Percentiles rank a stretch among this genome's conserved stretches.
These are phyloP conservation scores for Sinocyclocheilus anophthalmus DNA, from an alignment of 2,113 vertebrate genomes.

Conservation along the genomic window DNA sequence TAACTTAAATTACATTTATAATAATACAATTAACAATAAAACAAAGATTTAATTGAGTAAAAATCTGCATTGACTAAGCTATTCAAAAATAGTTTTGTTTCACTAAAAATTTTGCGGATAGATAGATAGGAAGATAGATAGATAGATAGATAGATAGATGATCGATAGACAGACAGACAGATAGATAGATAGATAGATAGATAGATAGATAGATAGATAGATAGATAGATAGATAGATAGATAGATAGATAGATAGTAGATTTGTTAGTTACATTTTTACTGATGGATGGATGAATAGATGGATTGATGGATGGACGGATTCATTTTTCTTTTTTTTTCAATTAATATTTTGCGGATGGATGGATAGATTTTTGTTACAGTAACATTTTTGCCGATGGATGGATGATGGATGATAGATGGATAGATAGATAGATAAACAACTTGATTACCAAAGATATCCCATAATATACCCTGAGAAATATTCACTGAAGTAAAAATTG, in stretches of 20 bases:
- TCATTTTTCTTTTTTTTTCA: too few relatives aligned
- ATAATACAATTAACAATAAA: not conserved
- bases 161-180: not conserved
- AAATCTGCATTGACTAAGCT: not conserved
- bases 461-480: not conserved
- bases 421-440: not conserved
- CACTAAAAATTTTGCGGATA: too few relatives aligned
- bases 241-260: too few relatives aligned
- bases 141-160: not conserved
- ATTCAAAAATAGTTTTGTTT: too few relatives aligned
- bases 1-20: not conserved
- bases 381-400: too few relatives aligned
- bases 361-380: too few relatives aligned
- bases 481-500: not conserved
- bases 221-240: too few relatives aligned
- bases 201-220: not conserved
- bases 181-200: not conserved
- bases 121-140: not conserved
- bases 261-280: too few relatives aligned
- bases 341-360: too few relatives aligned
- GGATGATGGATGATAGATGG: too few relatives aligned
- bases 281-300: too few relatives aligned
- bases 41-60: not conserved
- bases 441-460: not conserved
- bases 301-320: too few relatives aligned